These are phyloP conservation scores for Lathronympha strigana DNA, from an alignment of 2,888 invertebrate genomes.

Conservation along the genomic window DNA sequence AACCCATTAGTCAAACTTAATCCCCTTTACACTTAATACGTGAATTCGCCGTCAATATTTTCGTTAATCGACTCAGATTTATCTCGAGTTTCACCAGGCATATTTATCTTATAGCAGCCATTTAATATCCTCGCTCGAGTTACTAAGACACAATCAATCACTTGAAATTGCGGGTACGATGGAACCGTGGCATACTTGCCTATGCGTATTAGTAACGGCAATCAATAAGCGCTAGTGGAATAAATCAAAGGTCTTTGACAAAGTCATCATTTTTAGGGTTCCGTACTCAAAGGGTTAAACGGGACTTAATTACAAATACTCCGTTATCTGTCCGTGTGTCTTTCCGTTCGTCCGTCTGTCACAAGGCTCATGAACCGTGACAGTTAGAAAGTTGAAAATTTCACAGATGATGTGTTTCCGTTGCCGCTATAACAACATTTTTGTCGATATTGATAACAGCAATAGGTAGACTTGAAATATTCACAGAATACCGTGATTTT, in stretches of 20 bases:
- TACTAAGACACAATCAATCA: slow-evolving; percentile 14
- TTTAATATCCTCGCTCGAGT: slow-evolving; percentile 22
- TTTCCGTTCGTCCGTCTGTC: too few species aligned
- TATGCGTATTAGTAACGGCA: slow-evolving; percentile 2
- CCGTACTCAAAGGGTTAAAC: too few species aligned
- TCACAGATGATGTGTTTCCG: too few species aligned
- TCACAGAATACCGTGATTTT: too few species aligned
- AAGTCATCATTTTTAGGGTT: too few species aligned
- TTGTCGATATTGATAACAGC: too few species aligned
- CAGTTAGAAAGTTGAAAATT: too few species aligned
- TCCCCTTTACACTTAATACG: background rate
- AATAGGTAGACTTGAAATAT: too few species aligned
- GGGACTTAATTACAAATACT: too few species aligned
- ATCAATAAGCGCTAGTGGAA: slow-evolving; percentile 8
- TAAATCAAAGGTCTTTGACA: background rate
- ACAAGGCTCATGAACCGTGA: too few species aligned
- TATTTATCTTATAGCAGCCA: slow-evolving; percentile 19
- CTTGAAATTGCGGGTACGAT: slow-evolving; percentile 7
- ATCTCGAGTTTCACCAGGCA: background rate
- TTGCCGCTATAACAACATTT: too few species aligned
- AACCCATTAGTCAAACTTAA: background rate
- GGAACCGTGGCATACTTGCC: slow-evolving; percentile 5
- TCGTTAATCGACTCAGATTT: slow-evolving; percentile 3
- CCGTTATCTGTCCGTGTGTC: too few species aligned
- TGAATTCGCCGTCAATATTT: slow-evolving; percentile 2